Conservation (phyloP, 2,888 invertebrate genomes). For the Abrostola triplasia region DNA sequence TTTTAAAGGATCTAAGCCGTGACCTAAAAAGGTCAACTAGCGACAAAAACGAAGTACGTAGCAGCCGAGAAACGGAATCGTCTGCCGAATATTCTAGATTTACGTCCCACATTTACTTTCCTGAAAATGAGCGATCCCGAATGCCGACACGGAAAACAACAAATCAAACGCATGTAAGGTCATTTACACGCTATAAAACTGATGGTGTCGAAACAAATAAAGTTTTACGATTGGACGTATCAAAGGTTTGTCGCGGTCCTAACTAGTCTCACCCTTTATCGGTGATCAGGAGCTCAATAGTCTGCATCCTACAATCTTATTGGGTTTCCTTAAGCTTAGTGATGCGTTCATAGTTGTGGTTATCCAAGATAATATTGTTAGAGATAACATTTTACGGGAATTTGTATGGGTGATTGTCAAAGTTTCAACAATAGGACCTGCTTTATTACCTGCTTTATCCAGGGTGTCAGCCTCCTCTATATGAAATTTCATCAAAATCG, state of each 20-base stretch:
- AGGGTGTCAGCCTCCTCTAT: too few relatives aligned
- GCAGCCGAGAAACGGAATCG: background rate
- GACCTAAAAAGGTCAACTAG: constrained; percentile 7
- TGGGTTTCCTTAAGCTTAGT: constrained; percentile 5
- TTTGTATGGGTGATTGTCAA: constrained; percentile 13
- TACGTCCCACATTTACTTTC: background rate
- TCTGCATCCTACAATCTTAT: constrained; percentile 46
- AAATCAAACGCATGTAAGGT: constrained; percentile 25
- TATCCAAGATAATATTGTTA: constrained; percentile 20
- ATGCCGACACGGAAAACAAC: constrained; percentile 11
- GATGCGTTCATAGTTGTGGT: constrained; percentile 1
- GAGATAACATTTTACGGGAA: constrained; percentile 25
- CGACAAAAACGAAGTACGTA: background rate
- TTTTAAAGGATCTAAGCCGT: constrained; percentile 2
- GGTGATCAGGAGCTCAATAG: constrained; percentile 30
- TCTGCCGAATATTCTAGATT: constrained; percentile 3
- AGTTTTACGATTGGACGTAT: constrained; percentile 45
- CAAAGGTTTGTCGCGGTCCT: constrained; percentile 27
- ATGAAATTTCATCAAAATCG: too few relatives aligned
- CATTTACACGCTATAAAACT: constrained; percentile 41
- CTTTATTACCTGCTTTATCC: constrained; percentile 38
- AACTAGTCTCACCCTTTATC: constrained; percentile 29
- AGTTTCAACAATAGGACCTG: constrained; percentile 18
- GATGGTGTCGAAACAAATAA: constrained; percentile 47
- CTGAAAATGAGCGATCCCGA: constrained; percentile 38